A percentile compares a stretch with the other conserved stretches of the same genome.
These are phyloP conservation scores for Pagetopsis macropterus DNA, from an alignment of 2,797 vertebrate genomes.

Conservation along the genomic window DNA sequence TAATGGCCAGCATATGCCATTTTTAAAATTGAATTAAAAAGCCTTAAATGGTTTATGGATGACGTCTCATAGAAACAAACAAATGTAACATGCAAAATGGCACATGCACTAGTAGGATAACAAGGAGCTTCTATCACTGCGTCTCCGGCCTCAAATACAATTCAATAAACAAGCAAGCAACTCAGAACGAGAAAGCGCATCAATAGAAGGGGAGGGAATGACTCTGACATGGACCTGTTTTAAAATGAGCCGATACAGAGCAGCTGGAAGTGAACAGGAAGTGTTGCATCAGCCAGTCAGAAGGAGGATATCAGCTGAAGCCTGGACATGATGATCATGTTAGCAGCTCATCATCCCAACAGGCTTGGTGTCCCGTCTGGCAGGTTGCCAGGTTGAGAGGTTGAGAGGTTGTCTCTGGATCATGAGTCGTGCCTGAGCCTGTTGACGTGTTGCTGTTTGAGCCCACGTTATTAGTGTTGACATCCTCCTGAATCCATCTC, in stretches of 20 bases:
- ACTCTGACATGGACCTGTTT: slow-evolving; percentile 15
- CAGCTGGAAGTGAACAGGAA: slow-evolving; percentile 7
- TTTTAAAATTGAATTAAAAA: slow-evolving; percentile 8
- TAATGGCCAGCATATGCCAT: slow-evolving; percentile 45
- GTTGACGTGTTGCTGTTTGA: too few relatives aligned
- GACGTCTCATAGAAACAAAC: slow-evolving; percentile 27
- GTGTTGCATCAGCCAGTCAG: slow-evolving; percentile 6
- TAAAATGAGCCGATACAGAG: slow-evolving; percentile 12
- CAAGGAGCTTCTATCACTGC: slow-evolving; percentile 4
- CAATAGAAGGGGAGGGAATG: slow-evolving; percentile 10
- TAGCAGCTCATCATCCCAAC: too few relatives aligned
- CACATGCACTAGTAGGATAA: slow-evolving; percentile 12
- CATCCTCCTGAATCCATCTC: too few relatives aligned
- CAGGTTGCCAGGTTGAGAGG: too few relatives aligned
- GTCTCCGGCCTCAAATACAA: slow-evolving; percentile 12
- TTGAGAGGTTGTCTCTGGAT: too few relatives aligned
- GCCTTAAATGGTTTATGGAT: slow-evolving; percentile 14
- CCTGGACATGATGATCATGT: background rate
- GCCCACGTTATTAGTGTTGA: too few relatives aligned
- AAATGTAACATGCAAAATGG: slow-evolving; percentile 34
- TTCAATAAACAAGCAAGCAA: slow-evolving; percentile 19
- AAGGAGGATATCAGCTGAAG: background rate
- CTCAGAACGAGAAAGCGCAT: slow-evolving; percentile 4
- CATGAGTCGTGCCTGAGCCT: too few relatives aligned
- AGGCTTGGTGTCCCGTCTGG: too few relatives aligned